phyloP scores from a whole-genome alignment of 2,113 vertebrate species.

The Odontesthes bonariensis region DNA sequence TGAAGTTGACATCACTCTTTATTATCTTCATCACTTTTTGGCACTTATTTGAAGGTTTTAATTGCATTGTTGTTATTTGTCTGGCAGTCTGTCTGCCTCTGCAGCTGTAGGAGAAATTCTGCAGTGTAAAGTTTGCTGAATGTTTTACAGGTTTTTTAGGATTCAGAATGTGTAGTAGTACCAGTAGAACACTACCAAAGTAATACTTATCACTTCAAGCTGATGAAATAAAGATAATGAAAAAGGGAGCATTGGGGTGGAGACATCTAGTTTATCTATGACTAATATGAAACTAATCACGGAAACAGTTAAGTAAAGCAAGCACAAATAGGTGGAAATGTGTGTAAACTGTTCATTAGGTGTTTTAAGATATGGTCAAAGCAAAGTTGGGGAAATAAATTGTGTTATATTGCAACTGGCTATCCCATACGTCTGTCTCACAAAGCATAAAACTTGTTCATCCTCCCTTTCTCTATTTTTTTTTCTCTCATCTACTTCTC shows the following conservation, averaged over 20 bases:
- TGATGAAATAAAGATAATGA: too few species aligned
- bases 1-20: too few species aligned
- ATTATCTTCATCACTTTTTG: too few species aligned
- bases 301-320: too few species aligned
- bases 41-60: too few species aligned
- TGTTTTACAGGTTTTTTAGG: constrained; percentile 29
- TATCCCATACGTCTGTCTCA: constrained; percentile 37
- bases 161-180: constrained; percentile 39
- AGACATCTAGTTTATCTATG: background rate
- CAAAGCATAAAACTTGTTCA: constrained; percentile 66
- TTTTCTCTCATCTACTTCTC: constrained; percentile 46
- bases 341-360: constrained; percentile 15
- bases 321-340: background rate
- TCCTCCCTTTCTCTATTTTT: constrained; percentile 53
- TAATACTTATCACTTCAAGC: too few species aligned
- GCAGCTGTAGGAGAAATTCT: too few species aligned
- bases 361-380: constrained; percentile 22
- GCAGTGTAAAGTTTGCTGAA: constrained; percentile 20
- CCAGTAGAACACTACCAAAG: background rate
- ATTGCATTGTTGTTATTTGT: too few species aligned
- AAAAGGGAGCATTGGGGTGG: too few species aligned
- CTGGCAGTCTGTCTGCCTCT: too few species aligned
- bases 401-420: constrained; percentile 24
- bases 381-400: constrained; percentile 1
- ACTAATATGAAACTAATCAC: constrained; percentile 23